Evolutionary conservation across 2,113 vertebrate genomes (phyloP), one percentile per base, ranked within the genome.

Genomic region (Dicerorhinus sumatrensis): DNA sequence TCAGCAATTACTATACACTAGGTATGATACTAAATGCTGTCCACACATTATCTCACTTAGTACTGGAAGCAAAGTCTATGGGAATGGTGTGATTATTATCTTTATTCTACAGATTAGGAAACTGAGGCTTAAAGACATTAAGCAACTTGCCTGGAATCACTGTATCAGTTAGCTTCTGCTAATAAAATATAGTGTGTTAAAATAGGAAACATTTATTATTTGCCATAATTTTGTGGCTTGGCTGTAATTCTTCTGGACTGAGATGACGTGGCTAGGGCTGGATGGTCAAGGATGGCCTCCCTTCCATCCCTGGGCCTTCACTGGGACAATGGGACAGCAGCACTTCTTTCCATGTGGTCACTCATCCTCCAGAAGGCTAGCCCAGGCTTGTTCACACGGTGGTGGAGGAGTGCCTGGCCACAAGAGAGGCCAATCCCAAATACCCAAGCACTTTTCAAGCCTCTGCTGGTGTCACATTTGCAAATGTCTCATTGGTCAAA

Each of bases 21-120:
- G 13, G 16, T 58, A 72, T 29, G 29, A 33, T 67, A 9, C 10
- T 56, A 85, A 54, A 29, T 58, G 5, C 27, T 88, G 97, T 51
- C 33, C 54, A 81, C 4, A 67, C 2, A 54, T 39, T 11, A 31
- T 82, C 29, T 93, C 39, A 87, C 31, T 90, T 92, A 75, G 33
- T 77, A 48, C 39, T 81, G 86, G 63, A 72, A 95, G 54, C 20
- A 77, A 91, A 70, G 69, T 13, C n/a, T 63, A 14, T 8, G 36
- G 46, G 39, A 79, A 94, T 27, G 42, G 33, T 83, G 17, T 20
- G 33, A 42, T 48, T 65, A 54, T 89, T 73, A 51, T 51, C 62
- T 81, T 97, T 87, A 62, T 92, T 62, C 20, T 94, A 51, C 9
- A 73, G 36, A 80, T 70, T 87, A 65, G 73, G 25, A 85, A 94